Conservation (phyloP, 53 echinoderm and acorn worm species). For the Patiria pectinifera region DNA sequence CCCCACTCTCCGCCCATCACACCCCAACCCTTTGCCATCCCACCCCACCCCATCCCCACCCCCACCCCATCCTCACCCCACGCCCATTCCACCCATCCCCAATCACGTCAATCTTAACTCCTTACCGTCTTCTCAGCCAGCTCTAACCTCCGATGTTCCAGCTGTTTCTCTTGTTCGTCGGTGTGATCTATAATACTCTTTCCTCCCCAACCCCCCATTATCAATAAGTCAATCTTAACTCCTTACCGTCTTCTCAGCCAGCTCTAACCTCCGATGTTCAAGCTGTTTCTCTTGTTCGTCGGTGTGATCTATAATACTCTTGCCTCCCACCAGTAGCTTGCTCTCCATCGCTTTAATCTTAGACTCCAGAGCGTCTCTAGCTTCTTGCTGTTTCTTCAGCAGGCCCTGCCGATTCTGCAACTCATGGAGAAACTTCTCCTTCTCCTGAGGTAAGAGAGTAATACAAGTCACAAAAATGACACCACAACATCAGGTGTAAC, state of each 20-base stretch:
- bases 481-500: neutral
- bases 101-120: neutral
- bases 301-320: conserved; percentile 97
- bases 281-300: conserved; percentile 87
- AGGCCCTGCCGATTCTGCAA: conserved; percentile 70
- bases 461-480: neutral
- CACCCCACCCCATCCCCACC: too few species aligned
- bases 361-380: conserved; percentile 75
- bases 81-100: neutral
- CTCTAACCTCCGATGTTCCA: conserved; percentile 79
- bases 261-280: conserved; percentile 77
- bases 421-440: conserved; percentile 81
- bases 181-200: conserved; percentile 99
- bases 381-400: conserved; percentile 87
- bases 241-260: conserved; percentile 84
- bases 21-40: too few species aligned
- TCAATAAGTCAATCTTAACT: too few species aligned
- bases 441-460: conserved; percentile 72
- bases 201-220: too few species aligned
- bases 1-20: too few species aligned
- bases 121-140: conserved; percentile 86
- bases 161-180: conserved; percentile 83
- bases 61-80: too few species aligned
- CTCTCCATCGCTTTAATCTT: conserved; percentile 99
- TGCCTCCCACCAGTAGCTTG: conserved; percentile 93